Evolutionary conservation across 2,113 vertebrate species (phyloP), one percentile per base, ranked within the genome.

Genomic region (Apistogramma diplotaenia): DNA sequence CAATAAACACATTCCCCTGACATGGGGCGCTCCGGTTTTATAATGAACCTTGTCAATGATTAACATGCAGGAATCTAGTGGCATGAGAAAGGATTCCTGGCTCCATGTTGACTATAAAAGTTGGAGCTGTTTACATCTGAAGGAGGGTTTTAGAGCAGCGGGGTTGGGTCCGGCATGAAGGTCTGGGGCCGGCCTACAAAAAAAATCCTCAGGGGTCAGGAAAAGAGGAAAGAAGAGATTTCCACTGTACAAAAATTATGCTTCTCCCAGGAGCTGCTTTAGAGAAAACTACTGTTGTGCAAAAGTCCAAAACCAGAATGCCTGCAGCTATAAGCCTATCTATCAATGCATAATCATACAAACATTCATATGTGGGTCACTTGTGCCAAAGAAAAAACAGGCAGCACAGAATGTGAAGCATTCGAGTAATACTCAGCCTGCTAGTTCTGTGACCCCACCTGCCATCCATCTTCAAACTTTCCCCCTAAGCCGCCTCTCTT

Each of bases 31-130:
- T 86, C 56, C 12, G 76, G 12, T 71, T 88, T 87, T 81, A 82
- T 77, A 89, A 88, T 74, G 85, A 56, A 74, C 73, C 79, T 29
- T 27, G 83, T 89, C 84, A 90, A 82, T 92, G 82, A 92, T 93
- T 92, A 85, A 85, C 88, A 57, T 65, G 4, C 55, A 54, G 53
- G 81, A 76, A 88, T 85, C 78, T 76, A 19, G 58, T 77, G 81
- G 85, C 61, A 78, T 57, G 57, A 76, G 53, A 84, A 78, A 75
- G 3, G 55, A 73, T 75, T 70, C 40, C 60, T 54, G 80, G 72
- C 59, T 85, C 73, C 53, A 4, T 72, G 60, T 72, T 83, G 75
- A 83, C 65, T 59, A 58, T 60, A 59, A 67, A 51, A 51, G 49
- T 60, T 40, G 54, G 56, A 70, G 18, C 51, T 59, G 61, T 85